A percentile compares a stretch with the other conserved stretches of the same genome.
phyloP scores from a whole-genome alignment of 2,797 vertebrate species.

The Danio jaintianensis region DNA sequence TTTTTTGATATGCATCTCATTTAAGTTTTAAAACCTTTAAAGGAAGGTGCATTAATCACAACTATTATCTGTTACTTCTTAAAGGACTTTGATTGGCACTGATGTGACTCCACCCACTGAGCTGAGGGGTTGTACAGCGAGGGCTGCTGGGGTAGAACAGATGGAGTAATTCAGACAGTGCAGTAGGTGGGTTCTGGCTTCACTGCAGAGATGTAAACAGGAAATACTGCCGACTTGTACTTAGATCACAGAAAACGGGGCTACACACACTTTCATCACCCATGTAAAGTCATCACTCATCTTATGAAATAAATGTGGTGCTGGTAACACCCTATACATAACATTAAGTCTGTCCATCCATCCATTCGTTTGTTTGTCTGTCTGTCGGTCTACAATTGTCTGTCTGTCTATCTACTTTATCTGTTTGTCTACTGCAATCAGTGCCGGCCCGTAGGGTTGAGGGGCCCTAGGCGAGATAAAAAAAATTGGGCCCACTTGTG shows the following conservation, averaged over 20 bases:
- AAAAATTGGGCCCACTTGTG: too few species aligned
- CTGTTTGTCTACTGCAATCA: too few species aligned
- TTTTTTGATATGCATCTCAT: not conserved
- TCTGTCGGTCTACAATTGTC: too few species aligned
- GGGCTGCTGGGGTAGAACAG: constrained; percentile 27
- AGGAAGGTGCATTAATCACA: not conserved
- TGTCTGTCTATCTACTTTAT: too few species aligned
- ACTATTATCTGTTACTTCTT: not conserved
- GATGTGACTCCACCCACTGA: constrained; percentile 22
- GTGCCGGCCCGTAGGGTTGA: too few species aligned
- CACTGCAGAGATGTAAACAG: not conserved
- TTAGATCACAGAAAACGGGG: constrained; percentile 1
- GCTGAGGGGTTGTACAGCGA: not conserved
- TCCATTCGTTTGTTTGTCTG: too few species aligned
- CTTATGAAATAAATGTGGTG: not conserved
- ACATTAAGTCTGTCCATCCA: too few species aligned
- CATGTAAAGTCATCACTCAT: not conserved
- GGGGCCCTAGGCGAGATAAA: too few species aligned
- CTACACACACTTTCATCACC: not conserved
- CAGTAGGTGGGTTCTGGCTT: constrained; percentile 23
- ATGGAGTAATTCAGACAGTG: not conserved
- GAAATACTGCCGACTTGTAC: not conserved
- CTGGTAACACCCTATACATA: not conserved
- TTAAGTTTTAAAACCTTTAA: not conserved
- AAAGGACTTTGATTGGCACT: constrained; percentile 10